Evolutionary conservation across 2,113 vertebrate species (phyloP).

Genomic region (Platichthys flesus): DNA sequence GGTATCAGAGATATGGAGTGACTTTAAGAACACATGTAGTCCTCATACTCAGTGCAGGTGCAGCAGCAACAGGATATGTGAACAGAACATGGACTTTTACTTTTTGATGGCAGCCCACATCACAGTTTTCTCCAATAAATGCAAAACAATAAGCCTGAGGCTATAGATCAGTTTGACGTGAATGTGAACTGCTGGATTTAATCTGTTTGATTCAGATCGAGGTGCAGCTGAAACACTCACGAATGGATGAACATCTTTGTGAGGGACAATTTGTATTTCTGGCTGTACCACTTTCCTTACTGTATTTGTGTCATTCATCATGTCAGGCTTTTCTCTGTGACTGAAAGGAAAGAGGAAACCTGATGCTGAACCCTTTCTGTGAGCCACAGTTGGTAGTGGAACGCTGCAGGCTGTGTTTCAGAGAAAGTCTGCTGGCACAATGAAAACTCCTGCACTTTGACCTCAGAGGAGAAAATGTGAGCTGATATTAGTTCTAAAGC

Average conservation of each 20-base stretch:
- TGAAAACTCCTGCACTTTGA: conserved; percentile 25
- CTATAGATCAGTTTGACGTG: conserved; percentile 15
- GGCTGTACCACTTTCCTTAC: conserved; percentile 22
- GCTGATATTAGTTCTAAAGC: neutral
- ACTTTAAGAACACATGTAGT: neutral
- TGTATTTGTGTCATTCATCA: conserved; percentile 29
- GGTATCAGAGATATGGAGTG: neutral
- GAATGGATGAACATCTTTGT: neutral
- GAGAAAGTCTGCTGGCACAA: neutral
- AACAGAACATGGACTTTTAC: neutral
- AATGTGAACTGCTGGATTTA: conserved; percentile 21
- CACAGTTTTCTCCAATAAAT: neutral
- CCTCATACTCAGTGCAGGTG: neutral
- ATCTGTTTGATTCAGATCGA: neutral
- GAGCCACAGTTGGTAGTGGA: neutral
- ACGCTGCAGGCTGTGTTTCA: conserved; percentile 2
- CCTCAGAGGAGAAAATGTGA: conserved; percentile 7
- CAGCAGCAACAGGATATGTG: neutral
- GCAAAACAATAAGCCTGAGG: neutral
- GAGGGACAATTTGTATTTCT: conserved; percentile 3
- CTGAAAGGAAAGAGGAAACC: conserved; percentile 19
- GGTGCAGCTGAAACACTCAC: neutral
- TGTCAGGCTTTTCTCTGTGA: conserved; percentile 8
- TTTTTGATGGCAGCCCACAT: neutral
- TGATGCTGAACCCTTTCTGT: conserved; percentile 4